Evolutionary conservation across 2,797 vertebrate species (phyloP).

Genomic region (Brachyrhaphis roseni): DNA sequence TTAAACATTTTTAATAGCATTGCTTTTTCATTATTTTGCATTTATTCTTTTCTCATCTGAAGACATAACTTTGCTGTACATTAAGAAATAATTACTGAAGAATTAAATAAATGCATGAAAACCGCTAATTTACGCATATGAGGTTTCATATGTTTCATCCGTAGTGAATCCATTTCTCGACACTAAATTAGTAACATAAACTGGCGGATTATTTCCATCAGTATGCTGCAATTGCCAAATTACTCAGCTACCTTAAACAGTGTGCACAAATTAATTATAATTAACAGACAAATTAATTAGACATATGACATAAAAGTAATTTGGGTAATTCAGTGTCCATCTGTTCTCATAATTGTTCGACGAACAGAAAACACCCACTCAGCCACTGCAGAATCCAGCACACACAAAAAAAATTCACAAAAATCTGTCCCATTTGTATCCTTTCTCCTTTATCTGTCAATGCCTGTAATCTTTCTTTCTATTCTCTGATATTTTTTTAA

Average conservation of each 20-base stretch:
- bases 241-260: slow-evolving; percentile 17
- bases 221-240: neutral
- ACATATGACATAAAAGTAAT: slow-evolving; percentile 64
- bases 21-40: neutral
- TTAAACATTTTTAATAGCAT: too few species aligned
- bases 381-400: slow-evolving; percentile 42
- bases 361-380: slow-evolving; percentile 61
- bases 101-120: neutral
- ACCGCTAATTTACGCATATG: neutral
- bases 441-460: slow-evolving; percentile 12
- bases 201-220: neutral
- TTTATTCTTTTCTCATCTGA: neutral
- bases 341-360: slow-evolving; percentile 63
- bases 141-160: neutral
- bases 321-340: slow-evolving; percentile 61
- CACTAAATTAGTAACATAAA: neutral
- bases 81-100: neutral
- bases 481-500: slow-evolving; percentile 35
- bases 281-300: slow-evolving; percentile 54
- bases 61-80: neutral
- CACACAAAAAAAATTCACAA: slow-evolving; percentile 15
- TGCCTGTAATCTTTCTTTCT: slow-evolving; percentile 33
- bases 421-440: slow-evolving; percentile 39
- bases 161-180: neutral
- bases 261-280: slow-evolving; percentile 29